Base-by-base conservation (phyloP, 2,797 vertebrate genomes). In the Cirrhinus molitorella region DNA sequence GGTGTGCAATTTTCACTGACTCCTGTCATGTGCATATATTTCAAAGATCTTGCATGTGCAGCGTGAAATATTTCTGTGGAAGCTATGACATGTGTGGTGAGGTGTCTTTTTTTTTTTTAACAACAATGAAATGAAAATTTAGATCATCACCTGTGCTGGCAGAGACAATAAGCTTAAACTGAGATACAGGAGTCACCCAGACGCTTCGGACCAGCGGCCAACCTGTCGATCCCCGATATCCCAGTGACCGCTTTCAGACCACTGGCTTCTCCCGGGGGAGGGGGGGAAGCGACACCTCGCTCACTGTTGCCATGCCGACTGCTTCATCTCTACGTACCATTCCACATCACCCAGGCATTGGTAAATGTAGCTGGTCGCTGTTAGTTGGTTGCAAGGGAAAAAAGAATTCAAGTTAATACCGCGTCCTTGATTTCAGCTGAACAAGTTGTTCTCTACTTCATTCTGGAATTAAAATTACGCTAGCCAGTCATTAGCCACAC, bases 301-400 rank as follows among this genome's bases (percentile, higher is more conserved):
- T 98, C 98, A 98, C 96, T 98, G 97, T 99, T 99, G 98, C 98
- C 98, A 99, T 99, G 98, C 97, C 98, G 98, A 99, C 97, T 98
- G 98, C 98, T 99, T 99, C 98, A 98, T 99, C 98, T 97, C 95
- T 99, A 99, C 97, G 98, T 98, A 99, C 98, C 98, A 99, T 98
- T 99, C 98, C 98, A 99, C 98, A 99, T 99, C 98, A 99, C 98
- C 98, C 98, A 98, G 98, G 98, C 96, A 98, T 97, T 99, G 98
- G 98, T 99, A 99, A 99, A 99, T 99, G 98, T 99, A 99, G 98
- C 97, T 99, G 98, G 98, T 99, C 96, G 98, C 98, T 99, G 98
- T 99, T 96, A 96, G 94, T 96, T 95, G 95, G 95, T 96, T 96
- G 95, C 95, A 96, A 99, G 98, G 98, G 97, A 99, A 99, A 99